These are phyloP conservation scores for Lepidochrysops patricia DNA, from an alignment of 2,888 invertebrate species.

Conservation along the genomic window DNA sequence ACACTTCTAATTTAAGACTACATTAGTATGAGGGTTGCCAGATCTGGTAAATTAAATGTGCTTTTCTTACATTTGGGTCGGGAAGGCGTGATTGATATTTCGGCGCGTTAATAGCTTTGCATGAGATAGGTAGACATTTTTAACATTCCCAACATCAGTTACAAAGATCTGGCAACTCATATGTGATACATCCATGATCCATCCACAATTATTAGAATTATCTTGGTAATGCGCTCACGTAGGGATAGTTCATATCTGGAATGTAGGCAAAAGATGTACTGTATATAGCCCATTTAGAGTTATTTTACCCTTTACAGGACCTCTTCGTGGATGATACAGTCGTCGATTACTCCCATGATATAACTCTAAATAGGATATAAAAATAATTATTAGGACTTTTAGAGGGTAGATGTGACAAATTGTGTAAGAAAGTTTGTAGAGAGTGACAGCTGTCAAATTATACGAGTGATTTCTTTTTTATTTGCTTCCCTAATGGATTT, in stretches of 20 bases:
- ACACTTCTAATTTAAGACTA: background rate
- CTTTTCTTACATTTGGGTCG: background rate
- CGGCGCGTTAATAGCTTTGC: background rate
- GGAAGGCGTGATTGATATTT: background rate
- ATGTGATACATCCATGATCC: background rate
- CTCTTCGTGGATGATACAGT: no score
- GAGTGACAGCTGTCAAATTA: background rate
- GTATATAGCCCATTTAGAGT: no score
- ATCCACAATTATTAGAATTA: background rate
- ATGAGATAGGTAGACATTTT: background rate
- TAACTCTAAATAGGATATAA: no score
- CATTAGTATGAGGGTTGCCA: background rate
- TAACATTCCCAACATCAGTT: background rate
- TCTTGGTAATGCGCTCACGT: background rate
- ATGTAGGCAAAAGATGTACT: background rate
- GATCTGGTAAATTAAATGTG: background rate
- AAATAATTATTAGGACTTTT: background rate
- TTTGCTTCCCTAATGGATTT: background rate
- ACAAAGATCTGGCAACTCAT: background rate
- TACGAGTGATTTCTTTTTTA: background rate
- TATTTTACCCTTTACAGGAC: no score
- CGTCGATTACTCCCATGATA: no score
- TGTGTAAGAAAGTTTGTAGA: background rate
- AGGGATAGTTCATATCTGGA: background rate
- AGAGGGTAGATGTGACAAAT: background rate